phyloP scores from a whole-genome alignment of 1,140 invertebrate species.

The Diabrotica virgifera region DNA sequence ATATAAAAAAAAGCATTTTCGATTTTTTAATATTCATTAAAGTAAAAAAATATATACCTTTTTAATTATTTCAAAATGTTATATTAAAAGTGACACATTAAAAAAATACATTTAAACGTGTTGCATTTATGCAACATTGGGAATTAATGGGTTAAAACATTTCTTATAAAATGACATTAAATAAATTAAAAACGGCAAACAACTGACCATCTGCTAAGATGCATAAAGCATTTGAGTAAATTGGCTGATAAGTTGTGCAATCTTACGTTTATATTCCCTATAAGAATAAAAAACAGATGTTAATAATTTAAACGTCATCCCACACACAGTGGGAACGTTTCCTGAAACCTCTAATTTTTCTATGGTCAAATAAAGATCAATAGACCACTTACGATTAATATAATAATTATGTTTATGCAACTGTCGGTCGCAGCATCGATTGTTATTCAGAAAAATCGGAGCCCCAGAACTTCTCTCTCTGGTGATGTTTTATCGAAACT shows the following conservation, averaged over 20 bases:
- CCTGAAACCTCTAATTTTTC: not conserved
- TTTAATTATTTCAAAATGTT: no score
- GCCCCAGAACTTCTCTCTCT: not conserved
- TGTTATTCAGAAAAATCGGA: not conserved
- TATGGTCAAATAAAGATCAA: not conserved
- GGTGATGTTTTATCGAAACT: not conserved
- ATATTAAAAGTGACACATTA: no score
- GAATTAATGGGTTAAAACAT: no score
- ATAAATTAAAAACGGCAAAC: no score
- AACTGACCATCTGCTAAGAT: no score
- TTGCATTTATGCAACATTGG: no score
- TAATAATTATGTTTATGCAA: conserved; percentile 3
- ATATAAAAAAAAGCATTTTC: no score
- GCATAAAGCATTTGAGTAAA: no score
- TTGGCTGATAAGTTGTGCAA: not conserved
- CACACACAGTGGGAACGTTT: not conserved
- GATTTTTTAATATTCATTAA: no score
- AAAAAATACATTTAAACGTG: no score
- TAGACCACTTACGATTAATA: not conserved
- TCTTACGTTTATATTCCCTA: not conserved
- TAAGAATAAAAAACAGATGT: not conserved
- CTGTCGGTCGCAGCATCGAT: not conserved
- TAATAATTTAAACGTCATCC: not conserved
- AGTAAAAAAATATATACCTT: no score
- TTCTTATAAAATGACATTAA: no score